Percentiles rank a stretch among this genome's conserved stretches.
phyloP scores from a whole-genome alignment of 2,888 invertebrate species.

The Steromphala cineraria region DNA sequence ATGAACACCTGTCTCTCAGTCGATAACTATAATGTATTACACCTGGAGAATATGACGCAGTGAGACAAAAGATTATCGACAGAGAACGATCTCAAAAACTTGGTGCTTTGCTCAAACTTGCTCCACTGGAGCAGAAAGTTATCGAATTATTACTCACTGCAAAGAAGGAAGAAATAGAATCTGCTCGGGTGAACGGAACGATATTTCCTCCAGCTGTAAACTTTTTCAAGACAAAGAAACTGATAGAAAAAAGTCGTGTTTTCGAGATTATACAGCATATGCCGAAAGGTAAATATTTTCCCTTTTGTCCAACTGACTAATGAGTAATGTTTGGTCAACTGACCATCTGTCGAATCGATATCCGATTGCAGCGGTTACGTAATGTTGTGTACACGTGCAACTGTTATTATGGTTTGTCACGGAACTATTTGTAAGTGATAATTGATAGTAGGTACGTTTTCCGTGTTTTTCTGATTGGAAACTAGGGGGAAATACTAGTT shows the following conservation, averaged over 20 bases:
- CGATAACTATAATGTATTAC: too few relatives aligned
- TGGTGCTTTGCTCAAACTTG: neutral
- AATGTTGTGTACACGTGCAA: too few relatives aligned
- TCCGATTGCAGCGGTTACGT: too few relatives aligned
- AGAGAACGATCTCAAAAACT: neutral
- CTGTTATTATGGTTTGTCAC: too few relatives aligned
- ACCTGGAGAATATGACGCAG: neutral
- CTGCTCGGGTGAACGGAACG: conserved; percentile 26
- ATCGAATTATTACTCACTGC: neutral
- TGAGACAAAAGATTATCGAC: neutral
- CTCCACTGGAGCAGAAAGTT: neutral
- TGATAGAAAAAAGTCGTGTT: conserved; percentile 51
- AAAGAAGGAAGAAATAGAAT: neutral
- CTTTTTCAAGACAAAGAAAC: conserved; percentile 45
- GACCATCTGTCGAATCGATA: too few relatives aligned
- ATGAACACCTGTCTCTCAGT: too few relatives aligned
- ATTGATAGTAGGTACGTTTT: too few relatives aligned
- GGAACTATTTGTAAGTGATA: too few relatives aligned
- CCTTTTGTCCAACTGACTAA: too few relatives aligned
- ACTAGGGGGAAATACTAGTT: too few relatives aligned
- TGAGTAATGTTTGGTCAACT: too few relatives aligned
- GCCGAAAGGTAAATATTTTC: conserved; percentile 58
- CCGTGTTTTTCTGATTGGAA: too few relatives aligned
- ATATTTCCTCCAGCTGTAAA: conserved; percentile 43
- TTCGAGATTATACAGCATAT: conserved; percentile 57